These are phyloP conservation scores for Xylota sylvarum DNA, from an alignment of 2,888 invertebrate genomes.

Conservation along the genomic window DNA sequence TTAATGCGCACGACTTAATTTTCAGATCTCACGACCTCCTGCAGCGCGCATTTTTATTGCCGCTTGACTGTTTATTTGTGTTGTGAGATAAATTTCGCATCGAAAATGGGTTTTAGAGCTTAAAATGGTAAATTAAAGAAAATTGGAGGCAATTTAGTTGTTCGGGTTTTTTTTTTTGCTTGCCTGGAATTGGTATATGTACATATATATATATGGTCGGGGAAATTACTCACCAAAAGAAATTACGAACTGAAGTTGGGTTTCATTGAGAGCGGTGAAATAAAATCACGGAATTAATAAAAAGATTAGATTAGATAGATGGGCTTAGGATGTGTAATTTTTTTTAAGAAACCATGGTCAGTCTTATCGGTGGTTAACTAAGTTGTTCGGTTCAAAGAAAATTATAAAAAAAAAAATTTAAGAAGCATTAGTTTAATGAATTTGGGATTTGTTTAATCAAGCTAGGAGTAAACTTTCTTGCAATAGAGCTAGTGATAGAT, in stretches of 20 bases:
- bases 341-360: no score
- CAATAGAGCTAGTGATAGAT: no score
- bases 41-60: slow-evolving; percentile 16
- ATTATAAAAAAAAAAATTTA: no score
- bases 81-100: slow-evolving; percentile 28
- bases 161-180: neutral
- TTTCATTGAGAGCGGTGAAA: neutral
- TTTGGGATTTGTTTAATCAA: no score
- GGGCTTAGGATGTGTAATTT: neutral
- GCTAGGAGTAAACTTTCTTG: no score
- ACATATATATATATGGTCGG: no score
- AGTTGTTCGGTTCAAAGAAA: no score
- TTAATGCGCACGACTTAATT: slow-evolving; percentile 71
- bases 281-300: slow-evolving; percentile 3
- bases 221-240: slow-evolving; percentile 8
- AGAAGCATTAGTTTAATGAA: no score
- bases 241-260: neutral
- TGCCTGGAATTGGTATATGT: slow-evolving; percentile 21
- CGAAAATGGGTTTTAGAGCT: slow-evolving; percentile 30
- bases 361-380: no score
- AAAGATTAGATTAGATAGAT: neutral
- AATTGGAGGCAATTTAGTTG: slow-evolving; percentile 58
- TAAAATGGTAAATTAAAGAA: slow-evolving; percentile 53
- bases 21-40: slow-evolving; percentile 61
- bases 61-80: neutral